Conservation (phyloP, 2,797 vertebrate species). For the Anguilla pacifica region DNA sequence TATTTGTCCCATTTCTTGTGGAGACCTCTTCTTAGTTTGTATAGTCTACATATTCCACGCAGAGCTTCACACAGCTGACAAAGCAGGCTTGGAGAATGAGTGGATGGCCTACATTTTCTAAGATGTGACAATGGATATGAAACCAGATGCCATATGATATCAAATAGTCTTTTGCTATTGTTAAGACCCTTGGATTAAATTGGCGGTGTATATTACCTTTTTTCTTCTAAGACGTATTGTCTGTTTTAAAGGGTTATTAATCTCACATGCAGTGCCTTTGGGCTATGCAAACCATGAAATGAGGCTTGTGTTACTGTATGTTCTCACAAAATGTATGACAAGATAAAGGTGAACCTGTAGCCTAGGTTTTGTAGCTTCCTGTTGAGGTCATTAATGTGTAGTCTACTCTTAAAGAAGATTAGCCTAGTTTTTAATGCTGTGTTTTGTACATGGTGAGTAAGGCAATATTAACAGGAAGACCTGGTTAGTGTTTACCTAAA, state of each 20-base stretch:
- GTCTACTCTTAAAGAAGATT: background rate
- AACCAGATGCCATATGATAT: background rate
- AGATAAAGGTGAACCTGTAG: background rate
- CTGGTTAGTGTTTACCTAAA: background rate
- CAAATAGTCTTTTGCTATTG: background rate
- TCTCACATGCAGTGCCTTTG: background rate
- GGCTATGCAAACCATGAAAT: constrained; percentile 4
- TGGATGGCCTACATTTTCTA: constrained; percentile 5
- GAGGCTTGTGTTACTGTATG: background rate
- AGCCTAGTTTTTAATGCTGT: background rate
- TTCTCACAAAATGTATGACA: background rate
- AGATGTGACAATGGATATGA: background rate
- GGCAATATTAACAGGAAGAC: background rate
- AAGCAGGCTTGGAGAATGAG: background rate
- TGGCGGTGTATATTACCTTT: background rate
- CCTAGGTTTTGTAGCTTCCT: background rate
- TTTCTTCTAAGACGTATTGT: background rate
- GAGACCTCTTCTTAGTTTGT: background rate
- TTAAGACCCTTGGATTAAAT: background rate
- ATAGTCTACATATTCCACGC: background rate
- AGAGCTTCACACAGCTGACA: background rate
- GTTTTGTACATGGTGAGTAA: background rate
- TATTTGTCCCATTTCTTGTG: background rate
- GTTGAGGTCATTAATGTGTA: background rate
- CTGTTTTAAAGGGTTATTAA: constrained; percentile 8